phyloP scores from a whole-genome alignment of 2,797 vertebrate species.

The Sebastes kiyomatsui region DNA sequence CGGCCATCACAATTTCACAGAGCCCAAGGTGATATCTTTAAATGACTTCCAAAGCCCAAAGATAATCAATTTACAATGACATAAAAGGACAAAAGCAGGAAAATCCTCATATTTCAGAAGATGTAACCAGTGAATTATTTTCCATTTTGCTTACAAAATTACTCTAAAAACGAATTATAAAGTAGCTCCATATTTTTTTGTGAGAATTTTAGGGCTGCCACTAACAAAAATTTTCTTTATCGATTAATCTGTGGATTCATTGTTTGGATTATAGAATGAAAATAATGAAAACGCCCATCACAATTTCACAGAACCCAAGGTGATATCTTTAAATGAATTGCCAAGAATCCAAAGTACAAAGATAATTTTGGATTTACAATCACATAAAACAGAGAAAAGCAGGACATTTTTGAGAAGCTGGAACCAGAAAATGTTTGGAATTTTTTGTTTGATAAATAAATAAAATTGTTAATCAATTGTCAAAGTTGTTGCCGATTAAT shows the following conservation, averaged over 20 bases:
- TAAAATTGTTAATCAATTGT: not conserved
- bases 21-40: not conserved
- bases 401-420: not conserved
- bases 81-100: not conserved
- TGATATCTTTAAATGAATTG: not conserved
- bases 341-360: not conserved
- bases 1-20: not conserved
- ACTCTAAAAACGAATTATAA: no score
- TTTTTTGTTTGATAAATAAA: not conserved
- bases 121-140: no score
- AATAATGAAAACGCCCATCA: not conserved
- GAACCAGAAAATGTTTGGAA: not conserved
- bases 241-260: no score
- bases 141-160: no score
- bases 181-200: no score
- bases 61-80: not conserved
- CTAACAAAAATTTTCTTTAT: accelerated
- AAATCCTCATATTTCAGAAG: not conserved
- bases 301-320: not conserved
- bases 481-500: not conserved
- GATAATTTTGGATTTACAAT: not conserved
- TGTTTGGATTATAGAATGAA: not conserved
- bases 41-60: not conserved
- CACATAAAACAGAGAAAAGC: no score
- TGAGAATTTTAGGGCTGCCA: not conserved